Evolutionary conservation across 2,888 invertebrate genomes (phyloP), one percentile per base, ranked within the genome.

Genomic region (Hirtodrosophila alboralis): DNA sequence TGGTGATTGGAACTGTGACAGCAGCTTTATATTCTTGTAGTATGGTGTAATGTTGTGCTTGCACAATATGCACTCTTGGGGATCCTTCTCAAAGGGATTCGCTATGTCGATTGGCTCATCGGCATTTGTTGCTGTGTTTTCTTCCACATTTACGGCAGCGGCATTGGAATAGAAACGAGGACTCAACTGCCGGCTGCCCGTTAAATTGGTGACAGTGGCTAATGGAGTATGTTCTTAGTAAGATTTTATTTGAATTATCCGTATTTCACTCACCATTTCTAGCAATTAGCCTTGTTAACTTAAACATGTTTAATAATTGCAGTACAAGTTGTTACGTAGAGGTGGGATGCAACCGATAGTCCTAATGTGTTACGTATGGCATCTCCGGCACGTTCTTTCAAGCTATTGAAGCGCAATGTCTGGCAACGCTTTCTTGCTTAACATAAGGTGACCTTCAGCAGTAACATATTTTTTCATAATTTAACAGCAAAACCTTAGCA

Each of bases 1-100:
- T 0, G 97, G 95, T 26, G 98, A 99, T 87, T 98, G 96, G 90
- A 99, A 99, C 89, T 99, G 98, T 0, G 97, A 97, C 4, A 99
- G 91, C 3, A 99, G 90, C 76, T 96, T 94, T 0, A 95, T 94
- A 91, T 99, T 99, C 91, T 98, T 98, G 87, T 96, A 98, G 89
- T 97, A 93, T 0, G 97, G 95, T 0, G 92, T 92, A n/a, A 98
- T 94, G 26, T 95, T 93, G 60, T 95, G 89, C 90, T 94, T 94
- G 89, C 98, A 98, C 7, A 98, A 91, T 73, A 98, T 93, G 87
- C 98, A 98, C 68, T 92, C 90, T 14, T 91, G 91, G 59, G 91
- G 93, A 63, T 95, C 95, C 83, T 94, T 95, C 86, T 93, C 92
- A 86, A 93, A 98, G 0, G 98, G 98, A 91, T 98, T 96, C 62